Evolutionary conservation across 2,888 invertebrate species (phyloP), one percentile per base, ranked within the genome.

Genomic region (Leptopilina drosophilae): DNA sequence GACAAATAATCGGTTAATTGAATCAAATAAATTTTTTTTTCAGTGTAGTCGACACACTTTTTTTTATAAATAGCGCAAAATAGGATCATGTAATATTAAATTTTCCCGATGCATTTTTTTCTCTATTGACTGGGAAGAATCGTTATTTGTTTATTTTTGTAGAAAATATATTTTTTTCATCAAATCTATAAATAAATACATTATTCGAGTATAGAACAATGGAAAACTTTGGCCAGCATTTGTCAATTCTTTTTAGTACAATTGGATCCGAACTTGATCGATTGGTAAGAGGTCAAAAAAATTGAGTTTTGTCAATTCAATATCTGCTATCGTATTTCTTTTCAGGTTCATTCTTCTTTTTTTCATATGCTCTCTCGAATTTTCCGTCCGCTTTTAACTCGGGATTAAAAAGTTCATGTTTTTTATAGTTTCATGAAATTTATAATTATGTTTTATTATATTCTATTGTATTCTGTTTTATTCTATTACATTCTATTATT

Each of bases 231-330:
- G 5, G n/a, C 15, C 15, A 66, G 15, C 49, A 15, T 2, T 66
- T 6, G 7, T 67, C 67, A 11, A 12, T 49, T 67, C 49, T 49
- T 26, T 8, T 7, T 11, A 8, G 9, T 11, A 56, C 33, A 73
- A 73, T 40, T 73, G 56, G 14, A 56, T 73, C 56, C 14, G n/a
- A 56, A 40, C n/a, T 33, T 26, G 73, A 56, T 33, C 56, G 33
- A 73, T 73, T 33, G 73, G 56, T 73, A 73, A 33, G 56, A 73
- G 33, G 40, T 56, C 12, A 73, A n/a, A 0, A 8, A 56, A 56
- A 73, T 56, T 5, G 56, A 56, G 56, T 53, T 73, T 73, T 73
- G n/a, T 73, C 73, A 73, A 73, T 73, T 53, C 56, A 73, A 73
- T 73, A 73, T 73, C 9, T 26, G n/a, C 26, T 73, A 73, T 56